Conservation (phyloP, 2,113 vertebrate genomes). For the Gobiocypris rarus region DNA sequence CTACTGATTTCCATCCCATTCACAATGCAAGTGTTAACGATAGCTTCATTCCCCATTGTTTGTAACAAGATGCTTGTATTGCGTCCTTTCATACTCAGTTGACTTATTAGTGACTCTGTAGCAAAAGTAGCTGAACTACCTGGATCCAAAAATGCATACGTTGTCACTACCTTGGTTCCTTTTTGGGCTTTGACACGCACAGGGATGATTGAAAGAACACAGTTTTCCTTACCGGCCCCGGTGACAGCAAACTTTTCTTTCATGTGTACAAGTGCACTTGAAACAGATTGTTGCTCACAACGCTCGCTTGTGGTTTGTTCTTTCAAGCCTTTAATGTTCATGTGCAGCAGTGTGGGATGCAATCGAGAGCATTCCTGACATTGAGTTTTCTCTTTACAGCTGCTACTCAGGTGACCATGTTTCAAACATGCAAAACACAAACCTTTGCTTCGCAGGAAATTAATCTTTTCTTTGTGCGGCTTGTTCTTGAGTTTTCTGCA, state of each 20-base stretch:
- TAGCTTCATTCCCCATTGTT: background rate
- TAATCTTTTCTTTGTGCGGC: constrained; percentile 41
- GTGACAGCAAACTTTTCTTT: no score
- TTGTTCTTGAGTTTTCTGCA: constrained; percentile 39
- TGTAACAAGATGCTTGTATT: background rate
- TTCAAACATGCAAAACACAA: constrained; percentile 47
- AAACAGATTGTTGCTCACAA: no score
- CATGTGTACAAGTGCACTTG: no score
- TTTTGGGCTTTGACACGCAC: no score
- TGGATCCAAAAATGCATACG: no score
- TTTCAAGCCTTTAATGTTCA: no score
- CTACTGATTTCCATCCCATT: background rate
- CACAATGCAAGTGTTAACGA: background rate
- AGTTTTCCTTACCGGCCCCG: no score
- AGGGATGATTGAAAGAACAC: no score
- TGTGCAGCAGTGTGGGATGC: constrained; percentile 1
- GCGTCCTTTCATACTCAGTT: background rate
- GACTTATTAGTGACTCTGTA: background rate
- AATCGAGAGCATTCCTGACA: constrained; percentile 45
- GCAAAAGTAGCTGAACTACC: no score
- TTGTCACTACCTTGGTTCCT: no score
- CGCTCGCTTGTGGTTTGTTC: no score
- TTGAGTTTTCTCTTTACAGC: constrained; percentile 45
- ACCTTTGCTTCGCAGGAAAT: constrained; percentile 42
- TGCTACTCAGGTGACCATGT: background rate